A percentile compares a stretch with the other conserved stretches of the same genome.
Evolutionary conservation across 1,140 invertebrate species (phyloP).

Genomic region (Augochlora pura): DNA sequence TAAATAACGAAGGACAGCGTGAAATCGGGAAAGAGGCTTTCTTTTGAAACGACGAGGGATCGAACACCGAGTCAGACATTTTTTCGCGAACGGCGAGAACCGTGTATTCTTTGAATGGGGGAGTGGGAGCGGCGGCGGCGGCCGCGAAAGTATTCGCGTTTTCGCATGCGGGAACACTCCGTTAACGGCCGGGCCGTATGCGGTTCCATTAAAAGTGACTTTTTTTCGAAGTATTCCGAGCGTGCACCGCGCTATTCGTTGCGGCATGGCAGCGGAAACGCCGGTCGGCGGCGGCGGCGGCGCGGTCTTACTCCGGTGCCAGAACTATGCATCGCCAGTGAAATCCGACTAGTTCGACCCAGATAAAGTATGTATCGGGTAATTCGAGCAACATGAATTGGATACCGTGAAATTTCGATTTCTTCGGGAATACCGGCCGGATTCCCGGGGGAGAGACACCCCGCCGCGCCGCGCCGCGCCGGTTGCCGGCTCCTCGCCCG

Average conservation of each 20-base stretch:
- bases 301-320: background rate
- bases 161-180: background rate
- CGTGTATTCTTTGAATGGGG: background rate
- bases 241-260: background rate
- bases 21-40: too few relatives aligned
- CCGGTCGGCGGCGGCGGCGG: too few relatives aligned
- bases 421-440: background rate
- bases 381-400: background rate
- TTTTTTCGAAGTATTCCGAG: constrained; percentile 2
- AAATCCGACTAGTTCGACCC: background rate
- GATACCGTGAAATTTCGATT: background rate
- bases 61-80: too few relatives aligned
- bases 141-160: background rate
- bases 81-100: background rate
- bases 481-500: background rate
- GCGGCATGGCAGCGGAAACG: background rate
- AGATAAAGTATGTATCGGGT: background rate
- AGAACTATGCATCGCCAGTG: background rate
- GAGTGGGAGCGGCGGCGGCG: background rate
- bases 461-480: too few relatives aligned
- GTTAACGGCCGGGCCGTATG: background rate
- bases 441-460: background rate
- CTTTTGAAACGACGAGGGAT: too few relatives aligned
- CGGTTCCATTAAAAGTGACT: background rate
- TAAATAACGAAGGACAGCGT: too few relatives aligned